Evolutionary conservation across 2,888 invertebrate species (phyloP).

Genomic region (Caenorhabditis angaria): DNA sequence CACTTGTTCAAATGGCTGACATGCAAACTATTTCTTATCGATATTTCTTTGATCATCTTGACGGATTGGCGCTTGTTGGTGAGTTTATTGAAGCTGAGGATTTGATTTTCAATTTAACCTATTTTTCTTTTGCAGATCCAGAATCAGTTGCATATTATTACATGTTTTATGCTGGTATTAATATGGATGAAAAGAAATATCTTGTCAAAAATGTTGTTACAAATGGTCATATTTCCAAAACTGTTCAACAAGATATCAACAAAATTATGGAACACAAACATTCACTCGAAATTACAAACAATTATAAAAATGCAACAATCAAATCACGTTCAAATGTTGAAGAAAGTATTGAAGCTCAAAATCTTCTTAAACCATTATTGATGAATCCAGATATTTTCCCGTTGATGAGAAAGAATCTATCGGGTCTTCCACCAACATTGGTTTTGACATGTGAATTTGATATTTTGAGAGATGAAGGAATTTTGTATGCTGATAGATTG

Average conservation of each 20-base stretch:
- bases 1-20: slow-evolving; percentile 72
- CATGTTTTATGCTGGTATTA: slow-evolving; percentile 61
- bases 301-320: slow-evolving; percentile 34
- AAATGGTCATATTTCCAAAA: slow-evolving; percentile 51
- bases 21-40: slow-evolving; percentile 71
- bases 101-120: slow-evolving; percentile 1
- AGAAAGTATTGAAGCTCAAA: slow-evolving; percentile 30
- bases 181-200: slow-evolving; percentile 50
- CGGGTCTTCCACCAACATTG: slow-evolving; percentile 71
- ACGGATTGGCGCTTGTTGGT: slow-evolving; percentile 60
- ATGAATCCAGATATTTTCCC: slow-evolving; percentile 72
- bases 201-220: slow-evolving; percentile 46
- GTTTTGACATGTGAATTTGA: slow-evolving; percentile 73
- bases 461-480: slow-evolving; percentile 73
- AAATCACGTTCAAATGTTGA: slow-evolving; percentile 13
- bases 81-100: slow-evolving; percentile 5
- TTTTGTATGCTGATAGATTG: slow-evolving; percentile 73
- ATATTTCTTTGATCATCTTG: slow-evolving; percentile 43
- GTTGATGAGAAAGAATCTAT: slow-evolving; percentile 68
- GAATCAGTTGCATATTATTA: slow-evolving; percentile 59
- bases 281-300: slow-evolving; percentile 18
- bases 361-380: slow-evolving; percentile 50
- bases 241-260: neutral
- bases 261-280: slow-evolving; percentile 23
- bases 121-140: slow-evolving; percentile 45